Conservation (phyloP, 2,888 invertebrate species). For the Endomychus coccineus region DNA sequence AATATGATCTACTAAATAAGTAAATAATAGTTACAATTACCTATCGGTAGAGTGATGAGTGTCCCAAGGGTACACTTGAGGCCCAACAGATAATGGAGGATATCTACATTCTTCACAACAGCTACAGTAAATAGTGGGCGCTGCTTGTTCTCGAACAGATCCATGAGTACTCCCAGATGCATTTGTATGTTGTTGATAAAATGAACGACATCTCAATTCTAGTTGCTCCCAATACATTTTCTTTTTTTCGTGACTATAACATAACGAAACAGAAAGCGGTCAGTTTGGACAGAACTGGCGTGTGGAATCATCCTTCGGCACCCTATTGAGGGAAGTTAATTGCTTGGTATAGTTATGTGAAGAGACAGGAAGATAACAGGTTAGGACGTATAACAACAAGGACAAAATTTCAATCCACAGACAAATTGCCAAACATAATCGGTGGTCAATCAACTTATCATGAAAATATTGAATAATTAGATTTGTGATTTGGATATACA, state of each 20-base stretch:
- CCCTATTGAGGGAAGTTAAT: too few relatives aligned
- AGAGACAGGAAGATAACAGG: too few relatives aligned
- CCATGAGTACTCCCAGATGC: constrained; percentile 37
- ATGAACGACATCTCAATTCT: constrained; percentile 72
- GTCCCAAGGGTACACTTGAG: constrained; percentile 54
- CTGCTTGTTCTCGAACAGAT: constrained; percentile 43
- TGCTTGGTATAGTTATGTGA: too few relatives aligned
- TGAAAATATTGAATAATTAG: neutral
- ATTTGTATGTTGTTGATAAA: constrained; percentile 55
- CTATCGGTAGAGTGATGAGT: constrained; percentile 41
- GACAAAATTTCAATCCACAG: too few relatives aligned
- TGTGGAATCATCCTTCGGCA: too few relatives aligned
- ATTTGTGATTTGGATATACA: too few relatives aligned
- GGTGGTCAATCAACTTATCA: neutral
- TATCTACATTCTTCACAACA: constrained; percentile 67
- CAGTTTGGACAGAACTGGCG: constrained; percentile 16
- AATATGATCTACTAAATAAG: neutral
- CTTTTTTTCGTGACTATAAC: constrained; percentile 77
- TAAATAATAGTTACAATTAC: constrained; percentile 25
- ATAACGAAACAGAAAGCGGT: too few relatives aligned
- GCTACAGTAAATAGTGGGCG: constrained; percentile 49
- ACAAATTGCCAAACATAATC: too few relatives aligned
- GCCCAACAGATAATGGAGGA: constrained; percentile 48
- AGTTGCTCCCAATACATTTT: constrained; percentile 94
- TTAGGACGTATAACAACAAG: too few relatives aligned